Evolutionary conservation across 2,113 vertebrate genomes (phyloP), one percentile per base, ranked within the genome.

Genomic region (Coreoperca whiteheadi): DNA sequence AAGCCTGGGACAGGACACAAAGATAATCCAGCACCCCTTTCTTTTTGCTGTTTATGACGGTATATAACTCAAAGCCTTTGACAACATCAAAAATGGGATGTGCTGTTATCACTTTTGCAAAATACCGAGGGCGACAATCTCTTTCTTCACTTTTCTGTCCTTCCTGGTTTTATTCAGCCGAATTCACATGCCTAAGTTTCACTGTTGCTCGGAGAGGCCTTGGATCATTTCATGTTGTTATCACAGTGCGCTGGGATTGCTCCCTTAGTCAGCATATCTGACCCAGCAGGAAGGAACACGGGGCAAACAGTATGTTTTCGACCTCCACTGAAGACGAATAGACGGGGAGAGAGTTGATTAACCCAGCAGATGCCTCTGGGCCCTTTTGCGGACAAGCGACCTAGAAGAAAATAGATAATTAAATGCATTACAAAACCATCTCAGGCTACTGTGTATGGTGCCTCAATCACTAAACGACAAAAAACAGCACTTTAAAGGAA

Each of bases 321-420:
- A 66, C 85, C 88, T 91, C 88, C 80, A 20, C 57, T 30, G 69
- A 79, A 84, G 81, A 81, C n/a, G 74, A 82, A 53, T 60, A 73
- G 72, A 85, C 25, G 25, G 64, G 70, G 74, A 76, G 60, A 59
- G 57, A 84, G 85, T 79, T 93, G 86, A 94, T 92, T 72, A 84
- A 83, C 86, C 37, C 68, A 93, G 73, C 95, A 94, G 92, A 94
- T 91, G 93, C 88, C 82, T 81, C 43, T 12, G 53, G 74, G 61
- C 59, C 61, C 74, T 75, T 79, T 81, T 72, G 75, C 70, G 63
- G 74, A 81, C 65, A 34, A 59, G 77, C 23, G 10, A 63, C 69
- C 65, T n/a, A 34, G 72, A 72, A 30, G 73, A 73, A 67, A 37
- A 80, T 15, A 79, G 82, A 79, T 86, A 63, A 89, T 89, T 85